Base-by-base conservation (phyloP, 2,113 vertebrate species). In the Oxygymnocypris stewartii region DNA sequence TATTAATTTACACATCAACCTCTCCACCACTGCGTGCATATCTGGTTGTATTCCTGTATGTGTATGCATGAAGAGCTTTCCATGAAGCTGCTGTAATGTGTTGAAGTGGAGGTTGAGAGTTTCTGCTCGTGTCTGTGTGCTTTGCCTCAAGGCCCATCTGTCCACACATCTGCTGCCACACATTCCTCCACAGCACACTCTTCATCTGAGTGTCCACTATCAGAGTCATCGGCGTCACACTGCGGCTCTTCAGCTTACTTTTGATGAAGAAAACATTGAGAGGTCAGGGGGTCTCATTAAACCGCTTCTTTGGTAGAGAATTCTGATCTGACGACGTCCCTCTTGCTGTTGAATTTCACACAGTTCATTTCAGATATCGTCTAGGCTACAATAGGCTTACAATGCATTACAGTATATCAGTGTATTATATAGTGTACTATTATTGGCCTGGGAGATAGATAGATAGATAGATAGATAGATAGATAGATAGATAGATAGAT, bases 141-240 rank as follows among this genome's bases (percentile, higher is more conserved):
- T n/a, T 40, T 75, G 74, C 74, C 35, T 83, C 51, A 61, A 82
- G 75, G 74, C 54, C 76, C 79, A 86, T 86, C 88, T 83, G 65
- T 88, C 80, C 71, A 49, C 63, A n/a, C n/a, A n/a, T n/a, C n/a
- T n/a, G n/a, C n/a, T n/a, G n/a, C n/a, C n/a, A n/a, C n/a, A 40
- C 18, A 54, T 31, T 37, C 16, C 75, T 78, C n/a, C 16, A 20
- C 47, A 25, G 49, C 12, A 37, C 28, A 37, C 11, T 25, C 20
- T 44, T 71, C 67, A 71, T 20, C 69, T 31, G 1, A 73, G 18
- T 23, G 35, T 8, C 69, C 31, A 40, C 35, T 73, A 73, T 37
- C 35, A 71, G 6, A 10, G 69, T 40, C 35, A 20, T 71, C 8
- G 18, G 35, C 31, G 40, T 20, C 35, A 71, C 35, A 42, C 69